Base-by-base conservation (phyloP, 2,888 invertebrate species). In the Notodonta ziczac region DNA sequence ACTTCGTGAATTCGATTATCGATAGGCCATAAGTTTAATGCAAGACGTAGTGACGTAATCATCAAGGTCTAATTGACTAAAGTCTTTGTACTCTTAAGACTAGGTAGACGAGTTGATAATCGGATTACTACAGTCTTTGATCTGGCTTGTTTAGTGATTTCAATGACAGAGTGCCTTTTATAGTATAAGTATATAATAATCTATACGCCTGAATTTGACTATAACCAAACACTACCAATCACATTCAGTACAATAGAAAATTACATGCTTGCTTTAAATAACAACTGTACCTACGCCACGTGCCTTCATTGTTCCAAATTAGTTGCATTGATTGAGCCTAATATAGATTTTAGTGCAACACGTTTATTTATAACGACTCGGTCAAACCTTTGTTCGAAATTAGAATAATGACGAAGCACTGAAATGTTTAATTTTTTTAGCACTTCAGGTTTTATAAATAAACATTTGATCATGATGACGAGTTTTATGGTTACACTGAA, bases 1-100 rank as follows among this genome's bases (percentile, higher is more conserved):
- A 4, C 7, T 7, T 16, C 1, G 56, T n/a, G n/a, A 13, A 50
- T 59, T 8, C 40, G 53, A 32, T n/a, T 66, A 65, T 74, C 73
- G 74, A 73, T 69, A 42, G 24, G 0, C 13, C 46, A 35, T 35
- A 35, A 35, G 2, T 35, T 10, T 44, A 12, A 44, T 44, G 12
- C 44, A 12, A 44, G n/a, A 46, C 5, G 46, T n/a, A 13, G 46
- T 46, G 46, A 46, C 46, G 46, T 46, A 46, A 46, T 46, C 13
- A n/a, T 6, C 13, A 5, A 46, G 46, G 46, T 7, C 6, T 46
- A 42, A 40, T 40, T 12, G 35, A 35, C 35, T 35, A 35, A 35
- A 35, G 35, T 35, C 7, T 6, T 35, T 35, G 35, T 35, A 35
- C 5, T 35, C 1, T 35, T 35, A 35, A 7, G 35, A 35, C 35